Conservation (phyloP, 2,888 invertebrate species). For the Limnephilus lunatus region DNA sequence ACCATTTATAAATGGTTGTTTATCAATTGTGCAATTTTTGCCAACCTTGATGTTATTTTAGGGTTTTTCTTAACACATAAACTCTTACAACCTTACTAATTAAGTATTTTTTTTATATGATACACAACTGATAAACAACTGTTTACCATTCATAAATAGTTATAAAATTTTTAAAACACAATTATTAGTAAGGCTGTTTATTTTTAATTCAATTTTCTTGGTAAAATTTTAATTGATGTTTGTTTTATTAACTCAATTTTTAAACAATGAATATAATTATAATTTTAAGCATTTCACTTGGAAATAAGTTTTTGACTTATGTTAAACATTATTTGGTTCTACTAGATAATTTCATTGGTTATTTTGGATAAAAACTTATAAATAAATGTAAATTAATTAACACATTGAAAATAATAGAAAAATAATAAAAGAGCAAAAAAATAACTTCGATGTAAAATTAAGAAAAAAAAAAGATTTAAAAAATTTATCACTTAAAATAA, state of each 20-base stretch:
- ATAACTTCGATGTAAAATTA: constrained; percentile 27
- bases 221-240: not conserved
- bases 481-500: not conserved
- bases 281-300: not conserved
- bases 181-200: not conserved
- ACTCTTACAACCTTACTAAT: too few relatives aligned
- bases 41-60: too few relatives aligned
- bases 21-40: too few relatives aligned
- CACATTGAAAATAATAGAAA: not conserved
- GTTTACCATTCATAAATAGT: too few relatives aligned
- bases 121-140: too few relatives aligned
- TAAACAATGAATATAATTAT: not conserved
- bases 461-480: not conserved
- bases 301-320: not conserved
- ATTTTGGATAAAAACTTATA: constrained; percentile 20
- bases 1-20: too few relatives aligned
- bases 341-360: constrained; percentile 22
- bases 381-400: not conserved
- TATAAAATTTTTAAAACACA: too few relatives aligned
- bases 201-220: not conserved
- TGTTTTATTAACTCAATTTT: not conserved
- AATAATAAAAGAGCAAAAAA: not conserved
- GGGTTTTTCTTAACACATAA: too few relatives aligned
- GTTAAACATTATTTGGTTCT: constrained; percentile 32
- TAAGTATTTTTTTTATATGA: too few relatives aligned